Base-by-base conservation (phyloP, 2,113 vertebrate species). In the Neolamprologus tretocephalus region DNA sequence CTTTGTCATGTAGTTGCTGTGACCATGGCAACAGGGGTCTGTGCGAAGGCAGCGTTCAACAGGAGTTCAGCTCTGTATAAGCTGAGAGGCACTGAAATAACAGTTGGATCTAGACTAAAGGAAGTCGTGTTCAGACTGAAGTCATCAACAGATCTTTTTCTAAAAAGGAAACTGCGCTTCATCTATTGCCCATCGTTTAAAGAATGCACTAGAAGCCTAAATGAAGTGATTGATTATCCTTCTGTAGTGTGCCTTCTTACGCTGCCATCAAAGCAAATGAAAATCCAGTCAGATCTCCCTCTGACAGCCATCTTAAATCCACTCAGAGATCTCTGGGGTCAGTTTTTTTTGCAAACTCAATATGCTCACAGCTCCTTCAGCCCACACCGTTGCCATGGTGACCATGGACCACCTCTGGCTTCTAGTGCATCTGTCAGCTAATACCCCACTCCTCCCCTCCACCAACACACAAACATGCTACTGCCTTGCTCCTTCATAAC, bases 361-460 rank as follows among this genome's bases (percentile, higher is more conserved):
- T 96, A 95, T 94, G 96, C 94, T 95, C 95, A 92, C 91, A 91
- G 90, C 94, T 95, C 94, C 93, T 96, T 94, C 94, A 95, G 91
- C 95, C 91, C 95, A 92, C 91, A 93, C 85, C 1, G 95, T 98
- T 95, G 37, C 96, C 96, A 97, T 97, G 95, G 97, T 94, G 97
- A 97, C 97, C 86, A 19, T 9, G 81, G 92, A 94, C 94, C 94
- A 94, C 93, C 93, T 94, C 92, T 94, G 93, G 90, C 90, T 94
- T 82, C 49, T 53, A 78, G 84, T 91, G 91, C 92, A 93, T 94
- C 92, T 96, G 92, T 92, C 90, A 84, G 90, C 87, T 63, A 68
- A 42, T 90, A 78, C 26, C 16, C 51, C 35, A 8, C 49, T 47
- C 63, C 61, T 40, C 63, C 61, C 42, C 26, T 37, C 63, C 42